phyloP scores from a whole-genome alignment of 1,140 invertebrate genomes.

The Helicoverpa zea region DNA sequence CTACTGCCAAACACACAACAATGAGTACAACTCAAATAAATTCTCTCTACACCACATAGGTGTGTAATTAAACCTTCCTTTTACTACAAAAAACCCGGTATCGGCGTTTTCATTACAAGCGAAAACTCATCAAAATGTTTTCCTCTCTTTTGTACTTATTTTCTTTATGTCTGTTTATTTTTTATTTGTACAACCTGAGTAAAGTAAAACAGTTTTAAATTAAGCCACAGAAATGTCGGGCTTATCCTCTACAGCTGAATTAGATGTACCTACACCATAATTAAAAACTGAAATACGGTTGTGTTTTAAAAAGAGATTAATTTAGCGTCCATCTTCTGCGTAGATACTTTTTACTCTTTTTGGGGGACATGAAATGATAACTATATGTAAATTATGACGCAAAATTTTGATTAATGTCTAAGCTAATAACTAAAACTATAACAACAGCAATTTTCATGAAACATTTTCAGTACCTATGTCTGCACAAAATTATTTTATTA shows the following conservation, averaged over 20 bases:
- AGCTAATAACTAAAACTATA: no score
- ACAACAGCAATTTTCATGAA: not conserved
- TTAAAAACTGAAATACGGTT: conserved; percentile 27
- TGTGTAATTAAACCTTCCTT: conserved; percentile 11
- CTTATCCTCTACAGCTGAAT: conserved; percentile 30
- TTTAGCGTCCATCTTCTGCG: conserved; percentile 2
- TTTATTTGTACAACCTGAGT: conserved; percentile 45
- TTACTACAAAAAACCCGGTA: conserved; percentile 1
- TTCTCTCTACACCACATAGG: not conserved
- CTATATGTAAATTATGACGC: not conserved
- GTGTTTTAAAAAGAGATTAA: conserved; percentile 29
- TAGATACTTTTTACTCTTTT: not conserved
- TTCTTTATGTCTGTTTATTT: conserved; percentile 34
- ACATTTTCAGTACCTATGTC: no score
- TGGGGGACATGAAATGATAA: conserved; percentile 2
- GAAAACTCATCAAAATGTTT: conserved; percentile 48
- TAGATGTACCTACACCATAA: conserved; percentile 30
- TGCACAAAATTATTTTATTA: no score
- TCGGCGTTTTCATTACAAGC: conserved; percentile 11
- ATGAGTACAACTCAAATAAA: conserved; percentile 15
- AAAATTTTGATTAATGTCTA: no score
- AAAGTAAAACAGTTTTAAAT: conserved; percentile 50
- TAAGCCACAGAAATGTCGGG: conserved; percentile 40
- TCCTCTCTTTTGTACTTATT: conserved; percentile 34
- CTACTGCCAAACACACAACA: conserved; percentile 17